Percentiles rank a stretch among this genome's conserved stretches.
Conservation (phyloP, 2,113 vertebrate genomes). For the Herpailurus yagouaroundi region DNA sequence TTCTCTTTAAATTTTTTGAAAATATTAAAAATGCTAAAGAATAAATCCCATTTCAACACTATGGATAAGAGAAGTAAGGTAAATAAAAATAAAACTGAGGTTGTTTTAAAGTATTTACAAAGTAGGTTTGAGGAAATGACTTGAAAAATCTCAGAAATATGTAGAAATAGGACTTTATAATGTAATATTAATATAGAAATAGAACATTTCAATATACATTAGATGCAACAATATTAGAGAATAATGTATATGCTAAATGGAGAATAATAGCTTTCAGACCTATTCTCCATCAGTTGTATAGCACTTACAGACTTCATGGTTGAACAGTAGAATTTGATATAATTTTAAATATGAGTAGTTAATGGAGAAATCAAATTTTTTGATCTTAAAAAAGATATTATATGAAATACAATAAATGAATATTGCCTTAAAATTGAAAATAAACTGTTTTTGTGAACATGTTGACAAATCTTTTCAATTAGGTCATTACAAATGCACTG, state of each 20-base stretch:
- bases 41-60: slow-evolving; percentile 18
- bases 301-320: neutral
- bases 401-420: neutral
- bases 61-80: neutral
- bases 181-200: slow-evolving; percentile 31
- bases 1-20: slow-evolving; percentile 41
- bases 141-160: slow-evolving; percentile 23
- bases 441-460: slow-evolving; percentile 14
- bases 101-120: slow-evolving; percentile 34
- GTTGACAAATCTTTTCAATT: slow-evolving; percentile 9
- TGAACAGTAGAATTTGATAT: slow-evolving; percentile 25
- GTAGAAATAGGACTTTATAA: slow-evolving; percentile 49
- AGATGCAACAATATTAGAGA: slow-evolving; percentile 15
- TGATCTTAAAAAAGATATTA: slow-evolving; percentile 28
- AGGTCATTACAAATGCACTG: slow-evolving; percentile 40
- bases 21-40: neutral
- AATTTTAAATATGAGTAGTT: slow-evolving; percentile 51
- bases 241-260: neutral
- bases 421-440: slow-evolving; percentile 35
- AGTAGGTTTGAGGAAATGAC: neutral
- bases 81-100: slow-evolving; percentile 1
- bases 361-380: slow-evolving; percentile 25
- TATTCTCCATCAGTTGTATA: neutral
- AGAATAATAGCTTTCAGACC: slow-evolving; percentile 3
- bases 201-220: slow-evolving; percentile 27